phyloP scores from a whole-genome alignment of 2,797 vertebrate genomes.

The Xiphophorus birchmanni region DNA sequence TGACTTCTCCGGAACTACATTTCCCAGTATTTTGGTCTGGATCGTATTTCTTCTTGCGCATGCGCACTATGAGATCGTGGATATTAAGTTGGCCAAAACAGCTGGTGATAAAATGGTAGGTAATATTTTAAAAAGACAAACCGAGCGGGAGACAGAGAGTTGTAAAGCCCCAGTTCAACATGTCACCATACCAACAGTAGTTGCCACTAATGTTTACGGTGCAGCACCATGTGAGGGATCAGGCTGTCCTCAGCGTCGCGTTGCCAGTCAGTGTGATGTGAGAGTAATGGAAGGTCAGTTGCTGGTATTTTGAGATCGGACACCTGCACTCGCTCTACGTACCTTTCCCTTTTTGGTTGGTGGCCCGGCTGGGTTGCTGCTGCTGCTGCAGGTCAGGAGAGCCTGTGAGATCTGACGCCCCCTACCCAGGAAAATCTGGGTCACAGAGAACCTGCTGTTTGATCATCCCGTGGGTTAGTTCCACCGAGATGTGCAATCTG shows the following conservation, averaged over 20 bases:
- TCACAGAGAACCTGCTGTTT: slow-evolving; percentile 49
- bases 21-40: slow-evolving; percentile 62
- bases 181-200: slow-evolving; percentile 25
- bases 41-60: slow-evolving; percentile 72
- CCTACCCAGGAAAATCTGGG: slow-evolving; percentile 47
- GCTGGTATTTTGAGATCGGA: slow-evolving; percentile 82
- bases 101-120: slow-evolving; percentile 90
- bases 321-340: slow-evolving; percentile 69
- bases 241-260: slow-evolving; percentile 57
- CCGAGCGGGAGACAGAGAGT: slow-evolving; percentile 9
- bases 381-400: slow-evolving; percentile 46
- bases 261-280: slow-evolving; percentile 62
- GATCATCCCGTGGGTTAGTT: slow-evolving; percentile 55
- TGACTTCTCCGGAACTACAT: slow-evolving; percentile 68
- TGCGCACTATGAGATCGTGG: slow-evolving; percentile 71
- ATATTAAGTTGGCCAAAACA: slow-evolving; percentile 84
- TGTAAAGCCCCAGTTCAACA: slow-evolving; percentile 29
- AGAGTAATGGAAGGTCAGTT: slow-evolving; percentile 74
- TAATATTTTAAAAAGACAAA: slow-evolving; percentile 61
- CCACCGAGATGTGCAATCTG: slow-evolving; percentile 42
- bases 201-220: slow-evolving; percentile 9
- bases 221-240: slow-evolving; percentile 14
- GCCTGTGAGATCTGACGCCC: slow-evolving; percentile 32
- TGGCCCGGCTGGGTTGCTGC: slow-evolving; percentile 39
- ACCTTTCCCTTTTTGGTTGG: slow-evolving; percentile 85